Percentiles rank a stretch among this genome's conserved stretches.
These are phyloP conservation scores for Pachycephala philippinensis DNA, from an alignment of 2,113 vertebrate species.

Conservation along the genomic window DNA sequence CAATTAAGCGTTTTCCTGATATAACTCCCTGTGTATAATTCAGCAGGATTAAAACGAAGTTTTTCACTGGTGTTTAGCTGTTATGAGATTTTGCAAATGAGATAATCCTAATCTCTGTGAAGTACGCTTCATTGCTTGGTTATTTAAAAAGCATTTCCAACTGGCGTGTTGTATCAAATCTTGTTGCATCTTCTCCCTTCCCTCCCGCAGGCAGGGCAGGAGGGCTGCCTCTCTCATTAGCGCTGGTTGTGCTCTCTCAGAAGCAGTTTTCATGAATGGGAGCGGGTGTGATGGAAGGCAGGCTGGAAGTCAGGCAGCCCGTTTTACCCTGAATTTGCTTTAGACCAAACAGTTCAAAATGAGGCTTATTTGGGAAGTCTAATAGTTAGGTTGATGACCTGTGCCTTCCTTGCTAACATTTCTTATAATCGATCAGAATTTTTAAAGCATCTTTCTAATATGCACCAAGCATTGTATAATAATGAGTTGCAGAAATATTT, in stretches of 20 bases:
- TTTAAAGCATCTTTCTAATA: conserved; percentile 8
- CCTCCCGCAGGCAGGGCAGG: background rate
- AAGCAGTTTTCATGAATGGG: conserved; percentile 19
- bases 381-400: background rate
- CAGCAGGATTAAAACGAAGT: background rate
- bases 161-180: background rate
- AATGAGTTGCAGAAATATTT: conserved; percentile 12
- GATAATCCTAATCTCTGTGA: background rate
- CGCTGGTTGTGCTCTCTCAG: background rate
- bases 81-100: background rate
- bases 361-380: background rate
- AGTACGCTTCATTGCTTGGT: background rate
- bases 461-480: background rate
- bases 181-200: background rate
- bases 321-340: background rate
- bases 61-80: background rate
- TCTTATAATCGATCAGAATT: conserved; percentile 14
- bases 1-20: background rate
- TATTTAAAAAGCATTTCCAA: background rate
- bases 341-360: background rate
- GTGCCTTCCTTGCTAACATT: background rate
- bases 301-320: background rate
- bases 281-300: background rate
- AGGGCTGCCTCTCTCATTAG: background rate
- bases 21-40: background rate